Evolutionary conservation across 37 sponge, comb jelly and placozoan genomes (phyloP).

Genomic region (Haliclona indistincta): DNA sequence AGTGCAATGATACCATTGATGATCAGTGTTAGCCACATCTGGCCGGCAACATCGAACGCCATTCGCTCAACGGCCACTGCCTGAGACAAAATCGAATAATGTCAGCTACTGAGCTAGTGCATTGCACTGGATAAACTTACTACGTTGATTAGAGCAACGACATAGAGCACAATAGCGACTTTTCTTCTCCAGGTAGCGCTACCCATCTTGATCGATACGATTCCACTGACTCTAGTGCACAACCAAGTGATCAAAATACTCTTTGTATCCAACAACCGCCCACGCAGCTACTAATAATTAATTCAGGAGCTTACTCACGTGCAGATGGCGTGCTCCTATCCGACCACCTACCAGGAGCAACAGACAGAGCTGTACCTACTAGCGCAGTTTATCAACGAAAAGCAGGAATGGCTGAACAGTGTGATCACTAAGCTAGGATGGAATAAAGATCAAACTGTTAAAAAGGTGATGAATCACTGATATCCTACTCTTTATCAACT

Average conservation of each 20-base stretch:
- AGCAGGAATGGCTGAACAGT: slow-evolving; percentile 38
- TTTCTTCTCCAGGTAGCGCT: slow-evolving; percentile 16
- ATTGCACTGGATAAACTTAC: slow-evolving; percentile 21
- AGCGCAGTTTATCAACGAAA: slow-evolving; percentile 40
- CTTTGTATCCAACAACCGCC: background rate
- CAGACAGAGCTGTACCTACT: slow-evolving; percentile 25
- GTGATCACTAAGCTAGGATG: slow-evolving; percentile 40
- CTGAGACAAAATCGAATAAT: background rate
- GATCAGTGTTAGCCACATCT: slow-evolving; percentile 68
- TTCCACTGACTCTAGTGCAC: no score
- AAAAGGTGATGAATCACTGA: background rate
- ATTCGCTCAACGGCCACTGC: slow-evolving; percentile 55
- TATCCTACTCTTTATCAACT: background rate
- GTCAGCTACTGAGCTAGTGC: background rate
- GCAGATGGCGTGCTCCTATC: background rate
- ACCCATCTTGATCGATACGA: no score
- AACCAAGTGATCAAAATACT: background rate
- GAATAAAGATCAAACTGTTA: slow-evolving; percentile 6
- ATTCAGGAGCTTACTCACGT: background rate
- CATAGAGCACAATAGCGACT: slow-evolving; percentile 8
- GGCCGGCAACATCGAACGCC: slow-evolving; percentile 63
- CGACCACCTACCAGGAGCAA: background rate
- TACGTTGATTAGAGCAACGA: slow-evolving; percentile 15
- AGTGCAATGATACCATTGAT: slow-evolving; percentile 27
- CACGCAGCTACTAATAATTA: background rate